Evolutionary conservation across 2,797 vertebrate genomes (phyloP).

Genomic region (Manis pentadactyla): DNA sequence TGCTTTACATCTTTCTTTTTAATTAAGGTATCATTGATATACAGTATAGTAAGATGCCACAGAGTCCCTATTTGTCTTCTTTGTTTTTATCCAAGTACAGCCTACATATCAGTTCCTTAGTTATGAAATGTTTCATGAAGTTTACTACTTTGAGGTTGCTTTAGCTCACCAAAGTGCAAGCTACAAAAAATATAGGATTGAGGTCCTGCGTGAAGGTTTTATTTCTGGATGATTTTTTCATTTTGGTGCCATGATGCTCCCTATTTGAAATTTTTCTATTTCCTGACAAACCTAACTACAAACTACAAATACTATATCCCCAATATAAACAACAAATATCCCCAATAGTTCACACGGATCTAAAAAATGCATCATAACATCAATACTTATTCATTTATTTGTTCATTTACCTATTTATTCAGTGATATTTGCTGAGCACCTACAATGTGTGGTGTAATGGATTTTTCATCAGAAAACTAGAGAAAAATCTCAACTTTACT

Average conservation of each 20-base stretch:
- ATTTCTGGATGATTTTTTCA: not conserved
- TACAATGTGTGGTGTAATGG: not conserved
- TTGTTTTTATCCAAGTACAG: not conserved
- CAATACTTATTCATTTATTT: not conserved
- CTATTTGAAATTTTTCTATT: not conserved
- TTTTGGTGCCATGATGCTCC: not conserved
- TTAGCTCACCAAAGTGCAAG: not conserved
- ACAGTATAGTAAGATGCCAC: too few species aligned
- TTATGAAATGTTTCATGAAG: not conserved
- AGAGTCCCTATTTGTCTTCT: too few species aligned
- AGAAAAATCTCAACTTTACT: not conserved
- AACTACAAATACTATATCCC: not conserved
- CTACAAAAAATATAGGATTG: not conserved
- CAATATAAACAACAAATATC: not conserved
- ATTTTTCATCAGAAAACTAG: not conserved
- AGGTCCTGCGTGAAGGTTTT: not conserved
- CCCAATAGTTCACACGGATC: not conserved
- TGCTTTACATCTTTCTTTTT: not conserved
- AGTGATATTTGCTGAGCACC: not conserved
- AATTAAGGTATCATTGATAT: too few species aligned
- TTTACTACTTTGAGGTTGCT: not conserved
- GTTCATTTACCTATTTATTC: not conserved
- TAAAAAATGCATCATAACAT: not conserved
- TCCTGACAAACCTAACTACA: not conserved
- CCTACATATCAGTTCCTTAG: too few species aligned